A percentile compares a stretch with the other conserved stretches of the same genome.
Conservation (phyloP, 2,888 invertebrate genomes). For the Myopa tessellatipennis region DNA sequence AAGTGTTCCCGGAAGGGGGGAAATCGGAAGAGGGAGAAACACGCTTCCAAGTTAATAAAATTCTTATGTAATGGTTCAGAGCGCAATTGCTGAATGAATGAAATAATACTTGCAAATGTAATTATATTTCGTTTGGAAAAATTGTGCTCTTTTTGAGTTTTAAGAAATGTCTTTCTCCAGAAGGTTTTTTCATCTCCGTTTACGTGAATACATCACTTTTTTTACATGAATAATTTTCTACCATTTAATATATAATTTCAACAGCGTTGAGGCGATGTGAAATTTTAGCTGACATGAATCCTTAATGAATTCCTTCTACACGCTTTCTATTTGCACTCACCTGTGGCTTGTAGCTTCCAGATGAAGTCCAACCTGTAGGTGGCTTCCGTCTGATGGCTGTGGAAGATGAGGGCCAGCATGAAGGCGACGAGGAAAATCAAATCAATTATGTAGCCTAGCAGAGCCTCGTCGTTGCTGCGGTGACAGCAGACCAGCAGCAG, state of each 20-base stretch:
- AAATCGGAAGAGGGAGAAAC: neutral
- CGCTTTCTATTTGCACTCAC: constrained; percentile 66
- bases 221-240: too few relatives aligned
- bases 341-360: constrained; percentile 96
- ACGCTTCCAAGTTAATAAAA: neutral
- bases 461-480: constrained; percentile 63
- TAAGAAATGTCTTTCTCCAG: too few relatives aligned
- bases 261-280: too few relatives aligned
- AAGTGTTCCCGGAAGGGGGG: neutral
- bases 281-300: neutral
- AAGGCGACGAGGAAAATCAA: constrained; percentile 80
- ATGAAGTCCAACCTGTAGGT: constrained; percentile 95
- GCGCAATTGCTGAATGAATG: neutral
- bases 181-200: too few relatives aligned
- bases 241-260: too few relatives aligned
- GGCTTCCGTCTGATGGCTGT: constrained; percentile 94
- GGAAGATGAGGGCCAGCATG: constrained; percentile 84
- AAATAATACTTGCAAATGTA: constrained; percentile 4
- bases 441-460: constrained; percentile 69
- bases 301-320: neutral
- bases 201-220: too few relatives aligned
- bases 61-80: neutral
- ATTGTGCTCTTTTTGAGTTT: too few relatives aligned
- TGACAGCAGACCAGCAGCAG: constrained; percentile 5
- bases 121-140: neutral